Evolutionary conservation across 2,888 invertebrate genomes (phyloP), one percentile per base, ranked within the genome.

Genomic region (Drosophila differens): DNA sequence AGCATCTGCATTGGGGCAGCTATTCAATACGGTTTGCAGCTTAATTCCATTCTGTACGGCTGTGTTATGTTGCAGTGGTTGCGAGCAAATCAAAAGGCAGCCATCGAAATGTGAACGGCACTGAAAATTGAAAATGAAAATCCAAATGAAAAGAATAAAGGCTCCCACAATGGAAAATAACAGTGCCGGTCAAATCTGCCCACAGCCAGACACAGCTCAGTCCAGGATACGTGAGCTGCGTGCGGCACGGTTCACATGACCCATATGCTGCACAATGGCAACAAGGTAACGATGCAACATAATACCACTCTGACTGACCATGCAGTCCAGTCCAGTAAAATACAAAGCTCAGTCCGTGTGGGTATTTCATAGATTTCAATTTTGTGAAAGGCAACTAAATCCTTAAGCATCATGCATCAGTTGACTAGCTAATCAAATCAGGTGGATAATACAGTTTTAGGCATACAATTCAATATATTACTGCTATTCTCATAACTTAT

Each of bases 1-100:
- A 41, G 5, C 37, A 51, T 51, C 35, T 25, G 32, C 58, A 47
- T 37, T 47, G 16, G 47, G 22, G 1, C 47, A 47, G 47, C 16
- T 25, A 9, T 47, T 47, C 47, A 47, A 25, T 25, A 25, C 54
- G 49, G 76, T 10, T 37, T 54, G 68, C 58, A 75, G 62, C 53
- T 74, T 47, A 58, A 61, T 53, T 58, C 57, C 39, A 49, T 41
- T 41, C 39, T 32, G 35, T 4, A 3, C 30, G 14, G 28, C 5
- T 51, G 39, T 63, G 44, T 16, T 28, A 41, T 55, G 47, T 53
- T 41, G 57, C 32, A 41, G 51, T 44, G 22, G 47, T 39, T 28
- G 55, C 54, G 35, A 58, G 79, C 79, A 75, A 78, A 87, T 87
- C 78, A 82, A 77, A 75, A 69, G 66, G 72, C 74, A 65, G 68